These are phyloP conservation scores for Smutsia gigantea DNA, from an alignment of 2,797 vertebrate species.

Conservation along the genomic window DNA sequence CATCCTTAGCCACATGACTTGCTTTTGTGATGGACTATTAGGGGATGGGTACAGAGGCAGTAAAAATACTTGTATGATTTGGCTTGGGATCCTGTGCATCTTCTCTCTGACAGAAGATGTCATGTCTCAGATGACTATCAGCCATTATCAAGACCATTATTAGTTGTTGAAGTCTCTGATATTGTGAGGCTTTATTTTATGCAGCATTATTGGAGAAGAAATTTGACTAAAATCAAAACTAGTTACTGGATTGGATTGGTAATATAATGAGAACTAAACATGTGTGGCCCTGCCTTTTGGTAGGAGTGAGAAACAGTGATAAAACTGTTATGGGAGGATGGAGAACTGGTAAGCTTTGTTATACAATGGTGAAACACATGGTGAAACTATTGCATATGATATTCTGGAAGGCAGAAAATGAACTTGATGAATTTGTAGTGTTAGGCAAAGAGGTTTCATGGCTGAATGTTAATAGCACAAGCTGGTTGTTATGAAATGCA, in stretches of 20 bases:
- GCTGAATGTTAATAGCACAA: background rate
- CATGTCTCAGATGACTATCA: background rate
- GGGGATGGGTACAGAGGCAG: background rate
- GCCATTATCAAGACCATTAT: background rate
- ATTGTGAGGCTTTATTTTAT: background rate
- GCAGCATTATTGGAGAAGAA: background rate
- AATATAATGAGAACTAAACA: constrained; percentile 33
- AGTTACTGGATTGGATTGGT: background rate
- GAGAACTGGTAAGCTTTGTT: background rate
- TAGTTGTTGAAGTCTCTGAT: background rate
- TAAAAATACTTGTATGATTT: background rate
- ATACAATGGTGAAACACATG: background rate
- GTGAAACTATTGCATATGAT: background rate
- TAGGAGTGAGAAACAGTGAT: background rate
- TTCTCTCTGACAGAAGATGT: background rate
- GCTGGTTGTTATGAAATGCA: background rate
- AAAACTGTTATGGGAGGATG: background rate
- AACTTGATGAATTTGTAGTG: background rate
- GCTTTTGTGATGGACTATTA: background rate
- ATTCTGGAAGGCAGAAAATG: background rate
- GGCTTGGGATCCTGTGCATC: background rate
- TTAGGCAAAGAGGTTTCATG: background rate
- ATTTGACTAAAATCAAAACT: background rate
- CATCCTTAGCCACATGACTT: background rate
- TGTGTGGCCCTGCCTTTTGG: background rate